Percentiles rank a stretch among this genome's conserved stretches.
Evolutionary conservation across 1,140 invertebrate species (phyloP).

Genomic region (Micrasema minimum): DNA sequence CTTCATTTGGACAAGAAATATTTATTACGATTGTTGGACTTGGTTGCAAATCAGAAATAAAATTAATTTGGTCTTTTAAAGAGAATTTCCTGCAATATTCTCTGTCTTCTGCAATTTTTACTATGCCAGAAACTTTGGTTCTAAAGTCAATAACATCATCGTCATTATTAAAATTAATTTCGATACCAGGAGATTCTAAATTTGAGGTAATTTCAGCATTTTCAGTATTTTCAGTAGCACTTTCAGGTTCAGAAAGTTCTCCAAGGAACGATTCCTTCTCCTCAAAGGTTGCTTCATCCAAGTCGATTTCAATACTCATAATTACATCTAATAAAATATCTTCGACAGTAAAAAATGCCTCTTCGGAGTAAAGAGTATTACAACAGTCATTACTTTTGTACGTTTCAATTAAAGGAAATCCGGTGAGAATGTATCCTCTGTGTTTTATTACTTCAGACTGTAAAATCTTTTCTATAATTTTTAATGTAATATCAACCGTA

Average conservation of each 20-base stretch:
- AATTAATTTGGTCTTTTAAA: conserved; percentile 15
- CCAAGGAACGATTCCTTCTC: conserved; percentile 5
- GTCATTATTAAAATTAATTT: no score
- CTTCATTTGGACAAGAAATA: conserved; percentile 65
- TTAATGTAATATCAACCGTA: conserved; percentile 61
- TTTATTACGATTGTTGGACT: conserved; percentile 68
- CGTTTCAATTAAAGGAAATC: conserved; percentile 66
- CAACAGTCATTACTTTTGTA: conserved; percentile 29
- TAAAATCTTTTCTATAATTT: conserved; percentile 64
- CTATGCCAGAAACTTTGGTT: conserved; percentile 19
- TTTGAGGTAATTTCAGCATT: neutral
- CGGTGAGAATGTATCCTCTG: conserved; percentile 70
- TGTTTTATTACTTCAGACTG: conserved; percentile 64
- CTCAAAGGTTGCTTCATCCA: neutral
- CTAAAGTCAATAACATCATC: neutral
- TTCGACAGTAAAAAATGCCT: conserved; percentile 60
- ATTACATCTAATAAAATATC: conserved; percentile 56
- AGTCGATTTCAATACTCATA: neutral
- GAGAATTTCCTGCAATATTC: conserved; percentile 6
- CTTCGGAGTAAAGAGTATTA: conserved; percentile 60
- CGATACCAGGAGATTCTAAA: no score
- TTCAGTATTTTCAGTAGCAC: neutral
- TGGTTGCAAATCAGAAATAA: conserved; percentile 57
- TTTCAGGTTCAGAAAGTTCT: conserved; percentile 3
- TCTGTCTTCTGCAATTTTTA: conserved; percentile 53